Percentiles rank a stretch among this genome's conserved stretches.
Evolutionary conservation across 2,113 vertebrate genomes (phyloP).

Genomic region (Psephotus haematonotus): DNA sequence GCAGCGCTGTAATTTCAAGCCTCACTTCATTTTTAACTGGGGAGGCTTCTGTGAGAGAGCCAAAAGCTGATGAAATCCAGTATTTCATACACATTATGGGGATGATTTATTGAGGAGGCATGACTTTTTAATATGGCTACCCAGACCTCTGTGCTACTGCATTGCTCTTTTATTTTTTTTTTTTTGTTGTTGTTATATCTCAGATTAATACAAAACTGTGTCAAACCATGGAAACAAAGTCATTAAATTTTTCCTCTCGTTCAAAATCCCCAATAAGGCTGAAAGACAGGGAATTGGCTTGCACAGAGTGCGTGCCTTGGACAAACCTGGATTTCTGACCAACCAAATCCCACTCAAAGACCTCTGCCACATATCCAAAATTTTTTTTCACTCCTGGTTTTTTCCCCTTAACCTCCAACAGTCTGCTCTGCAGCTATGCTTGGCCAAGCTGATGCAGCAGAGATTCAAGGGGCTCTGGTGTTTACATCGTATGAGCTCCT

Average conservation of each 20-base stretch:
- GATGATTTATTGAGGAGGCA: not conserved
- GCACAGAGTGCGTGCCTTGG: not conserved
- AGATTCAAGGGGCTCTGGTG: not conserved
- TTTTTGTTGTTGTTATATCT: not conserved
- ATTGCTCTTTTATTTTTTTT: not conserved
- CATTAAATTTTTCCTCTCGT: not conserved
- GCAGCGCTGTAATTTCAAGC: not conserved
- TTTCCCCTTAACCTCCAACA: not conserved
- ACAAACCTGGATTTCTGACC: not conserved
- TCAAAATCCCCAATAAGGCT: not conserved
- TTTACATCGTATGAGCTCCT: not conserved
- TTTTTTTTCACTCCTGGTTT: rapidly evolving
- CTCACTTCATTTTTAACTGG: not conserved
- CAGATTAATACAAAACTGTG: not conserved
- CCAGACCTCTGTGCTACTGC: not conserved
- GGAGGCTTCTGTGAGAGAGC: not conserved
- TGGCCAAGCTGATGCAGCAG: not conserved
- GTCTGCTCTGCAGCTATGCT: not conserved
- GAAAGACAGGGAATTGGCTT: not conserved
- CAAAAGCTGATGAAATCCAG: not conserved
- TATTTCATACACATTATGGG: not conserved
- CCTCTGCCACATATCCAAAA: not conserved
- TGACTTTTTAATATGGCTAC: not conserved
- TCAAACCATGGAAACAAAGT: not conserved
- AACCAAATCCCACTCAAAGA: not conserved